phyloP scores from a whole-genome alignment of 2,888 invertebrate genomes.

The Mesorhabditis spiculigera region DNA sequence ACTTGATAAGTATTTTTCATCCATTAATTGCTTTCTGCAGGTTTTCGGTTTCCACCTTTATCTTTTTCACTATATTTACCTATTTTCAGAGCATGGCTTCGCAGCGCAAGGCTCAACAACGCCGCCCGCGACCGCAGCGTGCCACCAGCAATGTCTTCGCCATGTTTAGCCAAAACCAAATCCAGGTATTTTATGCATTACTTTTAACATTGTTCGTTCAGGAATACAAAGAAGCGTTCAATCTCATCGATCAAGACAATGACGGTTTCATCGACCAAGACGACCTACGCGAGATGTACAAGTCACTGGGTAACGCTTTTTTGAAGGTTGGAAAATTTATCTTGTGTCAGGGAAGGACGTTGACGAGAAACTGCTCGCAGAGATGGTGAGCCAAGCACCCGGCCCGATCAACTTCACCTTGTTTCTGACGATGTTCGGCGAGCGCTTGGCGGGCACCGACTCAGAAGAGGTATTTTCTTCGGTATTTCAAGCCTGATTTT shows the following conservation, averaged over 20 bases:
- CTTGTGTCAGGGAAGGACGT: constrained; percentile 85
- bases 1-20: too few species aligned
- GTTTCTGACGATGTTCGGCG: too few species aligned
- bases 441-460: constrained; percentile 69
- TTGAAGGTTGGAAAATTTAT: too few species aligned
- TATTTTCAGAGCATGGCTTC: too few species aligned
- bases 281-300: constrained; percentile 92
- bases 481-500: constrained; percentile 18
- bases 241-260: constrained; percentile 98
- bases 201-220: constrained; percentile 82
- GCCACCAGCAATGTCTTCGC: constrained; percentile 99
- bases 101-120: constrained; percentile 6
- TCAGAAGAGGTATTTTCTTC: constrained; percentile 7
- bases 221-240: constrained; percentile 98
- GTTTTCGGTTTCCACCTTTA: too few species aligned
- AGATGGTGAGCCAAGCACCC: constrained; percentile 97
- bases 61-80: too few species aligned
- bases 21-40: too few species aligned
- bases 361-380: constrained; percentile 87
- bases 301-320: too few species aligned
- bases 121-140: constrained; percentile 77
- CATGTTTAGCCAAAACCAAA: constrained; percentile 98
- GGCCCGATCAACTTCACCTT: constrained; percentile 74
- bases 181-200: not conserved
- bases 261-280: constrained; percentile 98